Evolutionary conservation across 2,888 invertebrate genomes (phyloP).

Genomic region (Hecatera dysodea): DNA sequence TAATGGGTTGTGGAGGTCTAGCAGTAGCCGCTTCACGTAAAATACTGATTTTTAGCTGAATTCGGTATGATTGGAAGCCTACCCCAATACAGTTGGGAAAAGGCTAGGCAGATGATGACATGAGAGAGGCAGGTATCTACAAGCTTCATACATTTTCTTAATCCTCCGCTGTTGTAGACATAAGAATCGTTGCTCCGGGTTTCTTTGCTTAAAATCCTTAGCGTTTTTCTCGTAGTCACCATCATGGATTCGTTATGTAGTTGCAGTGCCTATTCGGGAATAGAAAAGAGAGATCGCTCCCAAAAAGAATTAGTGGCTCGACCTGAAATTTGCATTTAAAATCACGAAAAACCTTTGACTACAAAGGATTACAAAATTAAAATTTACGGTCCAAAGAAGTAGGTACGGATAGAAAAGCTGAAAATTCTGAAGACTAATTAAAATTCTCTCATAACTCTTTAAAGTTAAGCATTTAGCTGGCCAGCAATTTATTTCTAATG

Average conservation of each 20-base stretch:
- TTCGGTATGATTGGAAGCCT: too few relatives aligned
- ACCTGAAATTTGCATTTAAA: not conserved
- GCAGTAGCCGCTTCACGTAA: too few relatives aligned
- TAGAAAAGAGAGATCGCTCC: too few relatives aligned
- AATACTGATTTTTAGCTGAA: too few relatives aligned
- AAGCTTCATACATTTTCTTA: not conserved
- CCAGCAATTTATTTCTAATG: slow-evolving; percentile 10
- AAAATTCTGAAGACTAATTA: not conserved
- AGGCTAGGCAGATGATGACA: too few relatives aligned
- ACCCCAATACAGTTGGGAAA: too few relatives aligned
- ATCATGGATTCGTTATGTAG: not conserved
- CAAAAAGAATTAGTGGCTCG: not conserved
- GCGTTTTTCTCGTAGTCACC: not conserved
- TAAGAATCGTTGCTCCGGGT: not conserved
- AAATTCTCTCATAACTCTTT: not conserved
- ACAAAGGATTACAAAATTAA: not conserved
- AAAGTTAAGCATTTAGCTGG: not conserved
- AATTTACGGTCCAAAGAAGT: too few relatives aligned
- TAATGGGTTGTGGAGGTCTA: too few relatives aligned
- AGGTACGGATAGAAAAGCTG: too few relatives aligned
- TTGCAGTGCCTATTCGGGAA: not conserved
- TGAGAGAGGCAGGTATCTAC: not conserved
- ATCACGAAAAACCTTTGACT: not conserved
- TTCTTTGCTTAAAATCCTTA: not conserved
- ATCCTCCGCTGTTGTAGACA: not conserved